A percentile compares a stretch with the other conserved stretches of the same genome.
phyloP scores from a whole-genome alignment of 2,113 vertebrate species.

The Pandion haliaetus region DNA sequence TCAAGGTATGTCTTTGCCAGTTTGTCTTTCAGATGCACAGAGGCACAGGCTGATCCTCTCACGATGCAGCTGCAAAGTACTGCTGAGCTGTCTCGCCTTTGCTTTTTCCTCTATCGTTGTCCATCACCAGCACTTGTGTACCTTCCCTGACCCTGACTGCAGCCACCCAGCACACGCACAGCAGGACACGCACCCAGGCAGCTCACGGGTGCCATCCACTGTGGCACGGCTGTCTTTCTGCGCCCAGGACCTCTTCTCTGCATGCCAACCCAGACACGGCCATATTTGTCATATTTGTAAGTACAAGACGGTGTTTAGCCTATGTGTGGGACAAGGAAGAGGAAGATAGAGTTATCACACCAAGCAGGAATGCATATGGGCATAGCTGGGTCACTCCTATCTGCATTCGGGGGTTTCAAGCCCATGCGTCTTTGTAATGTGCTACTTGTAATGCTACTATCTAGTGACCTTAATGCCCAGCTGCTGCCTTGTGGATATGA shows the following conservation, averaged over 20 bases:
- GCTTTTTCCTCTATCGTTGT: fast-evolving
- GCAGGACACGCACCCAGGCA: fast-evolving
- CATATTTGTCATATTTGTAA: not conserved
- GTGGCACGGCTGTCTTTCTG: not conserved
- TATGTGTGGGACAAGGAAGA: not conserved
- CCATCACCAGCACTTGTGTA: not conserved
- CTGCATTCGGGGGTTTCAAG: not conserved
- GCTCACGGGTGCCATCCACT: too few species aligned
- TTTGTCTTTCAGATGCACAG: not conserved
- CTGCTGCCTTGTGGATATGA: conserved; percentile 5
- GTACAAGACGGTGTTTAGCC: not conserved
- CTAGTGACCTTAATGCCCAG: not conserved
- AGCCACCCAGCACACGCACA: fast-evolving
- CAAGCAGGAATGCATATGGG: not conserved
- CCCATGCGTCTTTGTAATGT: not conserved
- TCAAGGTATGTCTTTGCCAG: not conserved
- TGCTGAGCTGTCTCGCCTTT: not conserved
- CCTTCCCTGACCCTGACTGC: not conserved
- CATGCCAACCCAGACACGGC: not conserved
- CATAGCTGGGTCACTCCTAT: not conserved
- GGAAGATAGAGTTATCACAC: not conserved
- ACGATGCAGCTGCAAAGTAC: fast-evolving
- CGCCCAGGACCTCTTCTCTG: not conserved
- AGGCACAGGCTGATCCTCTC: not conserved
- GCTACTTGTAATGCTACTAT: not conserved